phyloP scores from a whole-genome alignment of 2,888 invertebrate species.

The Leptarthrus brevirostris region DNA sequence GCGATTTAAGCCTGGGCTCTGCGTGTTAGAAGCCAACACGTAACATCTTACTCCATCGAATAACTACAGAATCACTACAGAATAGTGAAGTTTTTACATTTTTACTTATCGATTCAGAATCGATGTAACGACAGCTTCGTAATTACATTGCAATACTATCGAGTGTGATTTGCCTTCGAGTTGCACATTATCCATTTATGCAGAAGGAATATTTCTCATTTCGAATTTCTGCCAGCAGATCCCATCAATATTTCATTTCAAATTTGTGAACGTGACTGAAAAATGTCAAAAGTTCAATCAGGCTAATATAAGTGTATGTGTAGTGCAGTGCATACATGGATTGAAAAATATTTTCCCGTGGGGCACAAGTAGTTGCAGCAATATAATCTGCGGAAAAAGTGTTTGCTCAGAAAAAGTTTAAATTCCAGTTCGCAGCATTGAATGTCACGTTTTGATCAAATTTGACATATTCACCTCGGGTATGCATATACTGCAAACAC shows the following conservation, averaged over 20 bases:
- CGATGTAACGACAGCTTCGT: not conserved
- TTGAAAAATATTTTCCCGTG: not conserved
- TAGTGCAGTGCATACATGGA: constrained; percentile 4
- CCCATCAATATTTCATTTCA: constrained; percentile 32
- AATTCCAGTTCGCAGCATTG: not conserved
- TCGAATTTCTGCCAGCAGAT: not conserved
- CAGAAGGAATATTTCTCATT: not conserved
- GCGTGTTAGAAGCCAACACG: too few relatives aligned
- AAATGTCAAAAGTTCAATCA: constrained; percentile 36
- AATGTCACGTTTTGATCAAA: constrained; percentile 18
- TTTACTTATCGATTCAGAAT: too few relatives aligned
- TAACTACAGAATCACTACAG: too few relatives aligned
- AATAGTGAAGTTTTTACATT: too few relatives aligned
- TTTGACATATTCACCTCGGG: not conserved
- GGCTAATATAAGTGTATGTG: not conserved
- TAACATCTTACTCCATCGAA: too few relatives aligned
- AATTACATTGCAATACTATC: not conserved
- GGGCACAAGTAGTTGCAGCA: not conserved
- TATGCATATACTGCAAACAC: constrained; percentile 1
- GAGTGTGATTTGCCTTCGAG: not conserved
- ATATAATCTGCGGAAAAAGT: constrained; percentile 22
- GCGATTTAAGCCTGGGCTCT: too few relatives aligned
- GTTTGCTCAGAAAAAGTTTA: constrained; percentile 4
- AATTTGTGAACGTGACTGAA: constrained; percentile 27
- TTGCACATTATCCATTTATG: not conserved